These are phyloP conservation scores for Poliocrania exsul DNA, from an alignment of 2,797 vertebrate genomes.

Conservation along the genomic window DNA sequence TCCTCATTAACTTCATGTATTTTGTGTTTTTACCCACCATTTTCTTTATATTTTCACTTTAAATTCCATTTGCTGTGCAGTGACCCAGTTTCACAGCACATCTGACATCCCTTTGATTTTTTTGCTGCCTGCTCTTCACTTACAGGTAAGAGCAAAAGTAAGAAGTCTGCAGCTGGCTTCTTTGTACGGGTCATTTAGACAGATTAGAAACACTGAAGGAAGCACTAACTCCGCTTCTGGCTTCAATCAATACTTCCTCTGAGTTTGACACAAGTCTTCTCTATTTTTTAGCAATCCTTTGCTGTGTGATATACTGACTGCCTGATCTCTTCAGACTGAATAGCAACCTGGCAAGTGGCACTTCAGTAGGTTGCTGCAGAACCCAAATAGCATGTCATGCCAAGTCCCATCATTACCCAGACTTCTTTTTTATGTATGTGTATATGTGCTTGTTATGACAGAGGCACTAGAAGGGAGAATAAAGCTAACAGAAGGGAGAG, in stretches of 20 bases:
- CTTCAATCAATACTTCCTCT: slow-evolving; percentile 51
- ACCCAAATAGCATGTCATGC: slow-evolving; percentile 23
- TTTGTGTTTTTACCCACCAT: slow-evolving; percentile 37
- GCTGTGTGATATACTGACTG: background rate
- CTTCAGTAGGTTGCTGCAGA: slow-evolving; percentile 53
- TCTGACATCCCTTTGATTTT: slow-evolving; percentile 43
- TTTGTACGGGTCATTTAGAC: slow-evolving; percentile 23
- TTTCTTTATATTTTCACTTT: slow-evolving; percentile 37
- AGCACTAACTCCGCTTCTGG: slow-evolving; percentile 25
- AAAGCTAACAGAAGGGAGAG: slow-evolving; percentile 16
- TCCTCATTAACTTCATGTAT: slow-evolving; percentile 42
- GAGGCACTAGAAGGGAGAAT: background rate
- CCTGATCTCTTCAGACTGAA: slow-evolving; percentile 50
- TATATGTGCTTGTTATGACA: background rate
- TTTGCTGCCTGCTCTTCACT: slow-evolving; percentile 18
- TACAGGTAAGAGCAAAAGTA: background rate
- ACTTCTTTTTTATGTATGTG: background rate
- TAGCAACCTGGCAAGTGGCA: slow-evolving; percentile 45
- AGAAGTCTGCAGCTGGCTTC: slow-evolving; percentile 28
- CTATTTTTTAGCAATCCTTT: slow-evolving; percentile 63
- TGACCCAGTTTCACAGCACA: slow-evolving; percentile 65
- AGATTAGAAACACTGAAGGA: slow-evolving; percentile 61
- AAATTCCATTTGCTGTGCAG: slow-evolving; percentile 44
- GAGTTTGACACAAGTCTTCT: slow-evolving; percentile 49
- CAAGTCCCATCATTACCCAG: slow-evolving; percentile 14